Percentiles rank a stretch among this genome's conserved stretches.
Evolutionary conservation across 2,888 invertebrate species (phyloP).

Genomic region (Hedychridium roseum): DNA sequence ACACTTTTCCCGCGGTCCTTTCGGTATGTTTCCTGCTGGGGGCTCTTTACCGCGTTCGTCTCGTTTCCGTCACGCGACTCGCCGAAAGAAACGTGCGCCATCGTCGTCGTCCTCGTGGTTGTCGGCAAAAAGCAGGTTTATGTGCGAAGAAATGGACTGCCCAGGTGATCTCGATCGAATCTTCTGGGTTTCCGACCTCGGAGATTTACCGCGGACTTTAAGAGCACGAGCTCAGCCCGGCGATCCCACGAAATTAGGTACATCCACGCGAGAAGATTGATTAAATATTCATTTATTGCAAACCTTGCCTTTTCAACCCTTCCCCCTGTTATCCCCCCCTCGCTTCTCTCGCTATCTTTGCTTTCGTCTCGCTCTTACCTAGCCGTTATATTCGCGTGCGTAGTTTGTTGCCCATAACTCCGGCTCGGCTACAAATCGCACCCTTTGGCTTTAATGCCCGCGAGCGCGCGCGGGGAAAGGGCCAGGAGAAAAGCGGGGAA

Average conservation of each 20-base stretch:
- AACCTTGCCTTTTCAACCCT: conserved; percentile 9
- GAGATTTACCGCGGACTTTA: conserved; percentile 35
- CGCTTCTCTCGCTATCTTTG: conserved; percentile 1
- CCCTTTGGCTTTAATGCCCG: conserved; percentile 31
- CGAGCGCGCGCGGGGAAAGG: conserved; percentile 6
- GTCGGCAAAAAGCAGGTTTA: too few relatives aligned
- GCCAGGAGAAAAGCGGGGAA: not conserved
- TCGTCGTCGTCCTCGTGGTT: too few relatives aligned
- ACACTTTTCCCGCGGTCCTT: too few relatives aligned
- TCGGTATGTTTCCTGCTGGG: too few relatives aligned
- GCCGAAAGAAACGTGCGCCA: too few relatives aligned
- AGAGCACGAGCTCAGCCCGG: conserved; percentile 21
- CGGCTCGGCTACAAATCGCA: conserved; percentile 53
- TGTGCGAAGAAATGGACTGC: too few relatives aligned
- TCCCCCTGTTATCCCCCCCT: conserved; percentile 3
- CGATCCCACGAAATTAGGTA: conserved; percentile 50
- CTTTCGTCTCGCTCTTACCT: conserved; percentile 6
- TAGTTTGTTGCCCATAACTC: conserved; percentile 59
- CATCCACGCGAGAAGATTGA: conserved; percentile 56
- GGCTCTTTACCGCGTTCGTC: too few relatives aligned
- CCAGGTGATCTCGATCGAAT: too few relatives aligned
- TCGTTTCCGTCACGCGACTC: too few relatives aligned
- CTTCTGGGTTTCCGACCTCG: conserved; percentile 6
- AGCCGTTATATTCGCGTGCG: conserved; percentile 49
- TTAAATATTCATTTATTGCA: conserved; percentile 59